Conservation (phyloP, 2,888 invertebrate species). For the Electrophaes corylata region DNA sequence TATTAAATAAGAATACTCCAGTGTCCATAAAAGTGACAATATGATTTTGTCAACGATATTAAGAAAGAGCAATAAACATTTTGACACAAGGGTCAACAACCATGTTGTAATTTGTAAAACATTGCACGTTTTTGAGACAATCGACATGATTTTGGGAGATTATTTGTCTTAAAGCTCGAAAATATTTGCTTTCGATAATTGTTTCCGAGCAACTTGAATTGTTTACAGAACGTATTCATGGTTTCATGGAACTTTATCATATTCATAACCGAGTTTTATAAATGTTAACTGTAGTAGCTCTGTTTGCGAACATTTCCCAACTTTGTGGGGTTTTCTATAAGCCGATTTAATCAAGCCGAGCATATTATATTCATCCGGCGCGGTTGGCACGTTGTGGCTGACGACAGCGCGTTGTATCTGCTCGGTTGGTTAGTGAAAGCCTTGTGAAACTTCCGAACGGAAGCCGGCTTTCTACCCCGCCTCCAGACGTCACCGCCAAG, state of each 20-base stretch:
- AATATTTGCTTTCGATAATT: conserved; percentile 24
- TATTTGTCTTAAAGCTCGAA: conserved; percentile 22
- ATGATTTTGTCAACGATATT: background rate
- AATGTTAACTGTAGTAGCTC: conserved; percentile 13
- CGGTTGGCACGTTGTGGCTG: conserved; percentile 31
- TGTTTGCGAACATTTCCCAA: conserved; percentile 28
- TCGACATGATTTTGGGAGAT: conserved; percentile 30
- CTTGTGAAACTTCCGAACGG: conserved; percentile 78
- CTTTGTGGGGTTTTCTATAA: conserved; percentile 41
- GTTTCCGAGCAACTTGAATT: conserved; percentile 17
- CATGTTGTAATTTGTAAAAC: conserved; percentile 19
- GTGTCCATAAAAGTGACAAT: conserved; percentile 39
- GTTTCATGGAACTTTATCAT: conserved; percentile 3
- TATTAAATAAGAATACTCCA: conserved; percentile 74
- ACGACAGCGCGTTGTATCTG: conserved; percentile 58
- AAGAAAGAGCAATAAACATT: conserved; percentile 27
- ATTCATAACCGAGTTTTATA: conserved; percentile 2
- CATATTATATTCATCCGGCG: conserved; percentile 58
- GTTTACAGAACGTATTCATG: conserved; percentile 8
- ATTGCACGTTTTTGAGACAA: conserved; percentile 33
- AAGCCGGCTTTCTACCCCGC: conserved; percentile 80
- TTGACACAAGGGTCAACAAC: conserved; percentile 35
- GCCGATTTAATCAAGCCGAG: conserved; percentile 50
- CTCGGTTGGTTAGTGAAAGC: conserved; percentile 71
- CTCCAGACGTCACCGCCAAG: conserved; percentile 55